A percentile compares a stretch with the other conserved stretches of the same genome.
Conservation (phyloP, 2,888 invertebrate species). For the Chloroclystis v-ata region DNA sequence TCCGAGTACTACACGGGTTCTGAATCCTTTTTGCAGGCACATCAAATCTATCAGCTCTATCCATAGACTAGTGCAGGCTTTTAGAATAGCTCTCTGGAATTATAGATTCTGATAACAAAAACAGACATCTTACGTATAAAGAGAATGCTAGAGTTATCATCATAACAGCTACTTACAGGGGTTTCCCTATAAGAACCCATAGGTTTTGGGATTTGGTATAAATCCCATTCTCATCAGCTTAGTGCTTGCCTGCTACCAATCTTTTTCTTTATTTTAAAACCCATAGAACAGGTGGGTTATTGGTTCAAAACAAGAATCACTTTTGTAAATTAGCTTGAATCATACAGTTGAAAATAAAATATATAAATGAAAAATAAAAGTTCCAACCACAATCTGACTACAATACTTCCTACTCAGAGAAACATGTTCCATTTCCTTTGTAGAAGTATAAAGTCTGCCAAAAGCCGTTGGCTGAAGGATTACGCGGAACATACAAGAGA, state of each 20-base stretch:
- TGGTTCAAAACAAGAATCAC: no score
- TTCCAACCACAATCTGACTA: background rate
- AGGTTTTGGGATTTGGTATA: no score
- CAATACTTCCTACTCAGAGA: conserved; percentile 14
- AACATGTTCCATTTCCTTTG: conserved; percentile 23
- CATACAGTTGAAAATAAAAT: no score
- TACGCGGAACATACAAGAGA: conserved; percentile 14
- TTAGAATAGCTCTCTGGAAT: background rate
- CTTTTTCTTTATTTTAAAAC: no score
- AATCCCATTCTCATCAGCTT: no score
- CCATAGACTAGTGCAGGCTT: conserved; percentile 31
- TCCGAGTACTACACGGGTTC: conserved; percentile 39
- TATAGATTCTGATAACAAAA: conserved; percentile 2
- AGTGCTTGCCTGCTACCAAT: no score
- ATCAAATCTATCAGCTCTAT: conserved; percentile 40
- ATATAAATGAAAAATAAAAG: background rate
- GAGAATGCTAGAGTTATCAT: no score
- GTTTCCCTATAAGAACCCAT: no score
- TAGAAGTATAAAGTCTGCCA: conserved; percentile 27
- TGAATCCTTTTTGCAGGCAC: conserved; percentile 39
- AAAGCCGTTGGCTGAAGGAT: conserved; percentile 25
- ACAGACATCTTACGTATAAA: no score
- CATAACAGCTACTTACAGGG: no score
- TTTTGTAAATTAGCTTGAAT: no score
- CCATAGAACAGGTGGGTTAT: no score